These are phyloP conservation scores for Heliocidaris tuberculata DNA, from an alignment of 35 echinoderm and acorn worm genomes.

Conservation along the genomic window DNA sequence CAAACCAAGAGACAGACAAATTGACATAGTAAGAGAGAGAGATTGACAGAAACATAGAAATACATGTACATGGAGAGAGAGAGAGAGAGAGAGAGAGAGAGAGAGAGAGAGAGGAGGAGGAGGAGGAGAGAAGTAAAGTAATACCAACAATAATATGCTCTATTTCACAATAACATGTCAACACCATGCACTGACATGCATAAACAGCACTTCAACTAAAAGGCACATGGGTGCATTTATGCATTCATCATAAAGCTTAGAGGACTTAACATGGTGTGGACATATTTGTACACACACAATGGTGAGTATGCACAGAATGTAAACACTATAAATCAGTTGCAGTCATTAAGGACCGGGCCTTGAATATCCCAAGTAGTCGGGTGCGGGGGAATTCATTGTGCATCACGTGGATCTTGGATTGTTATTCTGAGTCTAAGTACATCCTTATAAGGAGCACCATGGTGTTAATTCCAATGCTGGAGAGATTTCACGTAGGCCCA, in stretches of 20 bases:
- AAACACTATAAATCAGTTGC: conserved; percentile 17
- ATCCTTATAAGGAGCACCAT: neutral
- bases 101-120: no score
- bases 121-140: no score
- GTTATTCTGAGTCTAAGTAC: neutral
- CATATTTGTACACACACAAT: neutral
- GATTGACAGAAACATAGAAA: neutral
- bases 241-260: no score
- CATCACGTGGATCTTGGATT: neutral
- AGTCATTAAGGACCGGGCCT: neutral
- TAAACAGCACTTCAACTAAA: no score
- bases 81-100: neutral
- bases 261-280: no score
- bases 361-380: neutral
- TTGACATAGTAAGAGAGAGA: neutral
- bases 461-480: no score
- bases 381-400: neutral
- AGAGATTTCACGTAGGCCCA: no score
- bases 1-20: no score
- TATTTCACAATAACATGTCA: no score
- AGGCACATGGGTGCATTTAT: no score
- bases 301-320: neutral
- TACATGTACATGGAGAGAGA: neutral
- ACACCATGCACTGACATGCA: no score
- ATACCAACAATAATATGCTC: no score